Conservation (phyloP, 2,113 vertebrate genomes). For the Peucedramus taeniatus region DNA sequence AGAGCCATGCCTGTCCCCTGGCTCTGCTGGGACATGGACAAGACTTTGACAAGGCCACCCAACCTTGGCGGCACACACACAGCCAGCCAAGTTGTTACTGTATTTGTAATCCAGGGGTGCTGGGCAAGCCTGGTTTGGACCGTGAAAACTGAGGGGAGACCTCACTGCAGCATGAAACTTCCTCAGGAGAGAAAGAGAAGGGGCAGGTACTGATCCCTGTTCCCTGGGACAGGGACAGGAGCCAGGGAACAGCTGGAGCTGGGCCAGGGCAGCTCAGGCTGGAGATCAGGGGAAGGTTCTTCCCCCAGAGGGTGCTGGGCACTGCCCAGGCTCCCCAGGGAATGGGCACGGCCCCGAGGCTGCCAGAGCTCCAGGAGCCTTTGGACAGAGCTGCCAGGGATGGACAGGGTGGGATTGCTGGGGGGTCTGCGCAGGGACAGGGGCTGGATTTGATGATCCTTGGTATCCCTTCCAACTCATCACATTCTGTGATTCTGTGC, state of each 20-base stretch:
- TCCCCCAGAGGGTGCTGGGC: background rate
- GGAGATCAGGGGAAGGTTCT: background rate
- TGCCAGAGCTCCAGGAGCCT: background rate
- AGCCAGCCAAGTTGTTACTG: background rate
- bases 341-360: background rate
- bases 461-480: background rate
- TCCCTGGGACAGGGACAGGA: background rate
- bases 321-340: background rate
- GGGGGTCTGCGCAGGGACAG: rapidly evolving
- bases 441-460: rapidly evolving
- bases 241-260: background rate
- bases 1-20: rapidly evolving
- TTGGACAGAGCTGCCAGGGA: background rate
- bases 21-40: background rate
- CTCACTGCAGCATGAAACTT: background rate
- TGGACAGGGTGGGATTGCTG: background rate
- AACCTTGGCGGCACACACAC: background rate
- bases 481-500: background rate
- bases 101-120: background rate
- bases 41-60: background rate
- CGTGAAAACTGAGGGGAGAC: background rate
- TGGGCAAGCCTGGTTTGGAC: rapidly evolving
- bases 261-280: background rate
- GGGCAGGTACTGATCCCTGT: background rate
- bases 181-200: background rate